Evolutionary conservation across 1,140 invertebrate species (phyloP), one percentile per base, ranked within the genome.

Genomic region (Trichogramma pretiosum): DNA sequence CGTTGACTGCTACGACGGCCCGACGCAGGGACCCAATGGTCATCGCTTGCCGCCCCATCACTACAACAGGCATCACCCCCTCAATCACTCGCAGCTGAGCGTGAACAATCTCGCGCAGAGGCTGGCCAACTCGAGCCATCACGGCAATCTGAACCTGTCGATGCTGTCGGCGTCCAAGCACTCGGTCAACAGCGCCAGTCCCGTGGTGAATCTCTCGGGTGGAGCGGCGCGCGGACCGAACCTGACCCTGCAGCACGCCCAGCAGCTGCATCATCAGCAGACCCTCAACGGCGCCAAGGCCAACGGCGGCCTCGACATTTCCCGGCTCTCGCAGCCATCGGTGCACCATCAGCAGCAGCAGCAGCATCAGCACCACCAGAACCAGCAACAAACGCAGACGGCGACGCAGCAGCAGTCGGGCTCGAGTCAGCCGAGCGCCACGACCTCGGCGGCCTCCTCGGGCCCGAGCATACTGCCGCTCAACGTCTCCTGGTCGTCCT

Each of bases 141-240:
- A 74, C 33, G 66, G 64, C 43, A 75, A 78, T 4, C 70, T 85
- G 30, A 85, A 85, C 65, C 76, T 85, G 16, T 83, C 82, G 22
- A 81, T 82, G 3, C 65, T 85, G 19, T 77, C 72, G 43, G 72
- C 72, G 9, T 83, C 83, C 1, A 85, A 85, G 60, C 83, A 85
- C 56, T 84, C 83, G 13, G 75, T 84, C n/a, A 80, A 80, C 28
- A 80, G 79, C 22, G 76, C 74, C 4, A 66, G 69, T 57, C 55
- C 62, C 49, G 51, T 60, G 7, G 44, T 57, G 5, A 5, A 28
- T 5, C 5, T 5, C 24, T 28, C 24, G 24, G 5, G 24, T 11
- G 11, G 5, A 11, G 5, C 5, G 5, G 24, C 24, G 24, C 24
- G 5, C 5, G 42, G 36, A 2, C 21, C 48, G n/a, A 19, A 33